Conservation (phyloP, 2,888 invertebrate genomes). For the Panopea generosa region DNA sequence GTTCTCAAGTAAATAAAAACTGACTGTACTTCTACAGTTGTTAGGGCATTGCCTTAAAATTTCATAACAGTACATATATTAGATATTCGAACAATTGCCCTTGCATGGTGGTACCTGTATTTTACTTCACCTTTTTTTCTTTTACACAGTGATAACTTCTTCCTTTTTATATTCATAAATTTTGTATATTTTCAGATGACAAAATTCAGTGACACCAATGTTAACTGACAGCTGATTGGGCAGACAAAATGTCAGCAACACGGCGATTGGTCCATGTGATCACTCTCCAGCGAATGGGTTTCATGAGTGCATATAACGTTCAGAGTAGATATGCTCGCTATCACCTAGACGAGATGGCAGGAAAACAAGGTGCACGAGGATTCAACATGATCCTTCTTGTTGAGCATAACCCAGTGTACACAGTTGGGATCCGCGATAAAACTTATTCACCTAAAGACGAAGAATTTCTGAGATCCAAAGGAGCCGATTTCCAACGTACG, state of each 20-base stretch:
- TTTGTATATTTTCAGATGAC: background rate
- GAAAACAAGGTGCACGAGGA: conserved; percentile 55
- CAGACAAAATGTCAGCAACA: conserved; percentile 36
- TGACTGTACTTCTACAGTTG: too few species aligned
- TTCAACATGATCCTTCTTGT: conserved; percentile 77
- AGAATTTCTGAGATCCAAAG: conserved; percentile 88
- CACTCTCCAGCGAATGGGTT: conserved; percentile 78
- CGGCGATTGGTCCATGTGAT: conserved; percentile 74
- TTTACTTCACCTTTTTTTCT: too few species aligned
- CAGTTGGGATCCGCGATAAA: conserved; percentile 86
- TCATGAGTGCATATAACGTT: conserved; percentile 73
- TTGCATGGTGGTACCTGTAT: too few species aligned
- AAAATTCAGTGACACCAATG: background rate
- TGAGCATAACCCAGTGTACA: conserved; percentile 95
- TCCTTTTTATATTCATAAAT: too few species aligned
- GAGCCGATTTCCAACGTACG: conserved; percentile 94
- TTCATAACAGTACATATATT: too few species aligned
- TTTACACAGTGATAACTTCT: too few species aligned
- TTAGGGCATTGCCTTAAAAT: too few species aligned
- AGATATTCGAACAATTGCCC: too few species aligned
- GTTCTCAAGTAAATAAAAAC: too few species aligned
- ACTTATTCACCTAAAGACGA: conserved; percentile 87
- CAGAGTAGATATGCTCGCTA: conserved; percentile 72
- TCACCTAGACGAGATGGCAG: conserved; percentile 73
- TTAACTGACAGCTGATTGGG: conserved; percentile 2